Evolutionary conservation across 2,888 invertebrate species (phyloP).

Genomic region (Scaptomyza polygonia): DNA sequence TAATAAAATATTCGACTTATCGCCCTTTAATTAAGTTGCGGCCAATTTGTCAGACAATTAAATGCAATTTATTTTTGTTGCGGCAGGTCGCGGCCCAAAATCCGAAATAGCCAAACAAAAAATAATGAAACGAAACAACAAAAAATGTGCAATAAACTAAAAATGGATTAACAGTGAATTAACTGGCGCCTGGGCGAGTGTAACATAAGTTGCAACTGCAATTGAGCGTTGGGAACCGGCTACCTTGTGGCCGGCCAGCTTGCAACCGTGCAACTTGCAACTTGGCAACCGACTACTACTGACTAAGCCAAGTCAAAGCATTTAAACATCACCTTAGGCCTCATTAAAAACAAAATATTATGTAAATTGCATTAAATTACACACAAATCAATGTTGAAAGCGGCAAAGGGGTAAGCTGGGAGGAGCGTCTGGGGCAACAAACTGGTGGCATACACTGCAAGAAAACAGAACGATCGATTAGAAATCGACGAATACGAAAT

Average conservation of each 20-base stretch:
- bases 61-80: no score
- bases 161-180: slow-evolving; percentile 40
- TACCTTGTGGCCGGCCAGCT: slow-evolving; percentile 31
- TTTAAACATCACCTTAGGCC: slow-evolving; percentile 81
- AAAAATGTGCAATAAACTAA: slow-evolving; percentile 10
- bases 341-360: slow-evolving; percentile 82
- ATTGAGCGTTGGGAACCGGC: slow-evolving; percentile 47
- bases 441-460: not conserved
- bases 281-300: slow-evolving; percentile 45
- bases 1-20: slow-evolving; percentile 48
- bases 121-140: slow-evolving; percentile 7
- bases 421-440: not conserved
- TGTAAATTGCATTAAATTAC: slow-evolving; percentile 81
- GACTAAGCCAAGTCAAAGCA: slow-evolving; percentile 77
- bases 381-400: slow-evolving; percentile 75
- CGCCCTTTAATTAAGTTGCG: slow-evolving; percentile 77
- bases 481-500: not conserved
- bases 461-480: not conserved
- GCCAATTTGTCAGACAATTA: slow-evolving; percentile 80
- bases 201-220: slow-evolving; percentile 39
- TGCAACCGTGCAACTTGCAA: slow-evolving; percentile 18
- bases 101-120: slow-evolving; percentile 20
- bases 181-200: slow-evolving; percentile 52
- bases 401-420: not conserved
- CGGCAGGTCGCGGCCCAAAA: slow-evolving; percentile 56